phyloP scores from a whole-genome alignment of 2,888 invertebrate species.

The Fissipunctia ypsillon region DNA sequence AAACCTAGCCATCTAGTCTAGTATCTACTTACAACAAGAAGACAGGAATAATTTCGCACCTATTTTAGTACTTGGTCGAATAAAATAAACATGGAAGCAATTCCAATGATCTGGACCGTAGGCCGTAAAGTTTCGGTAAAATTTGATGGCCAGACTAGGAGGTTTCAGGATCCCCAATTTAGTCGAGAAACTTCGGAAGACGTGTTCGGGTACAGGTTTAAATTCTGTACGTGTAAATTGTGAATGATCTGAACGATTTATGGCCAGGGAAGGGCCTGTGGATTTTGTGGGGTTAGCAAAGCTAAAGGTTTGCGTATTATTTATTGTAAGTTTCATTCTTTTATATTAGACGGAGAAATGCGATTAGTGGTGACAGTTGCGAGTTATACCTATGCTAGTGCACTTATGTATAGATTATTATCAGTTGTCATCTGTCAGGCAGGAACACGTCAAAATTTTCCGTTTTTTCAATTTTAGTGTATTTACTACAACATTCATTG shows the following conservation, averaged over 20 bases:
- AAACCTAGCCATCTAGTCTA: conserved; percentile 12
- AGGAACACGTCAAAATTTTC: no score
- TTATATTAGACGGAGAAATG: conserved; percentile 19
- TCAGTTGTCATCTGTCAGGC: no score
- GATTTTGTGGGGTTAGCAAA: conserved; percentile 25
- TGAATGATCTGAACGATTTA: conserved; percentile 59
- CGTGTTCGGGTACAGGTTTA: conserved; percentile 53
- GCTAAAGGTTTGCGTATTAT: conserved; percentile 4
- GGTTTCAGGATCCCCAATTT: conserved; percentile 52
- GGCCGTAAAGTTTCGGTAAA: conserved; percentile 57
- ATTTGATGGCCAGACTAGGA: conserved; percentile 47
- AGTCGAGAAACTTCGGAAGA: conserved; percentile 47
- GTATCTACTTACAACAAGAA: conserved; percentile 19
- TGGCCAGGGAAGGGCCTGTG: conserved; percentile 12
- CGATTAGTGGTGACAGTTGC: not conserved
- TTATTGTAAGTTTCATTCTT: conserved; percentile 35
- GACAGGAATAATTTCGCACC: conserved; percentile 50
- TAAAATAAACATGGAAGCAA: conserved; percentile 62
- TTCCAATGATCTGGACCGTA: conserved; percentile 58
- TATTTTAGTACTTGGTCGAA: conserved; percentile 39
- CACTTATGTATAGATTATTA: conserved; percentile 8
- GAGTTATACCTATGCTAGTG: not conserved
- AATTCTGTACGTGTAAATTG: conserved; percentile 61
- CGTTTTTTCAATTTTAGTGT: no score
- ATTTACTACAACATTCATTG: no score